Percentiles rank a stretch among this genome's conserved stretches.
These are phyloP conservation scores for Thecophora atra DNA, from an alignment of 2,888 invertebrate genomes.

Conservation along the genomic window DNA sequence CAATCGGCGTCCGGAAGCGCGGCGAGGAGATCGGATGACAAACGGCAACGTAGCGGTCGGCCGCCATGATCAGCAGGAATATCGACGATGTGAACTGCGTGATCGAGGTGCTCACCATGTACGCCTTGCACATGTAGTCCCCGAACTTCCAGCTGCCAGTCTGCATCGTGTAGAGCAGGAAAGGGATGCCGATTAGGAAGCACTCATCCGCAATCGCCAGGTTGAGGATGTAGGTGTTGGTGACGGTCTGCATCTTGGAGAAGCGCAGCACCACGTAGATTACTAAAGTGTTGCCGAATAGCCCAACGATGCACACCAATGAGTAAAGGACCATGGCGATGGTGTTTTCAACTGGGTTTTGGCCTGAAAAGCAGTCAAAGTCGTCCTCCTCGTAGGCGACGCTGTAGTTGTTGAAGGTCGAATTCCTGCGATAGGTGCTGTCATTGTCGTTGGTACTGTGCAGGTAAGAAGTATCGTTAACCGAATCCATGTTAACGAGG, in stretches of 20 bases:
- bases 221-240: constrained; percentile 94
- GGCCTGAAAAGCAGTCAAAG: constrained; percentile 67
- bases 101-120: constrained; percentile 90
- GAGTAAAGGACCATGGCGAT: constrained; percentile 81
- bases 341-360: constrained; percentile 69
- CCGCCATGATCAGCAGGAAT: constrained; percentile 91
- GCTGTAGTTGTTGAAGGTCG: constrained; percentile 15
- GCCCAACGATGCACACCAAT: constrained; percentile 84
- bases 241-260: constrained; percentile 95
- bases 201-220: constrained; percentile 92
- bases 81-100: constrained; percentile 94
- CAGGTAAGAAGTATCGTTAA: neutral
- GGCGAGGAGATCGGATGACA: constrained; percentile 93
- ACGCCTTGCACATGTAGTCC: constrained; percentile 86
- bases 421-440: neutral
- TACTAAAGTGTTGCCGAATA: constrained; percentile 89
- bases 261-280: constrained; percentile 90
- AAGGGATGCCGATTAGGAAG: constrained; percentile 90
- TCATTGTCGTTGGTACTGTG: neutral
- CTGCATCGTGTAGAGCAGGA: constrained; percentile 83
- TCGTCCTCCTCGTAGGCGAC: constrained; percentile 41
- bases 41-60: constrained; percentile 91
- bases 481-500: neutral
- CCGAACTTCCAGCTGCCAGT: constrained; percentile 86
- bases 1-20: constrained; percentile 84